Evolutionary conservation across 2,888 invertebrate genomes (phyloP), one percentile per base, ranked within the genome.

Genomic region (Hirtodrosophila cameraria): DNA sequence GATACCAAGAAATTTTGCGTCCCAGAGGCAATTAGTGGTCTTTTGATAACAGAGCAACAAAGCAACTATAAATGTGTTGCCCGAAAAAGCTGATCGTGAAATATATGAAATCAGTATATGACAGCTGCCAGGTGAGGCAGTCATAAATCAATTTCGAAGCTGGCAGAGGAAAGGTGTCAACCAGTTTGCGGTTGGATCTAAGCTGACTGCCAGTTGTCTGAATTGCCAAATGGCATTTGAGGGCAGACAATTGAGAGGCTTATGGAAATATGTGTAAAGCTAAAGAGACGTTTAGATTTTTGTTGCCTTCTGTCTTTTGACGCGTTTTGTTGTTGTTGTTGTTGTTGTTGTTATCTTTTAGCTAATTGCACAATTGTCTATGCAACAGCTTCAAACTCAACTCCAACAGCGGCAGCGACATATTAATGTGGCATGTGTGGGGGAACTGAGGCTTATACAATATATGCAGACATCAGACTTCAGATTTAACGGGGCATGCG

Each of bases 321-420:
- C 31, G 27, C 25, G 27, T 18, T 30, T 28, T 42, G 27, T 18
- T 30, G 23, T 42, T 12, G 2, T 38, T 15, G 18, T 35, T 7
- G 52, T 45, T 55, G 8, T 1, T 30, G 41, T 42, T 30, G 49
- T 46, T 75, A 63, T 52, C 57, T 57, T 72, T 72, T 75, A 64
- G 72, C 75, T 82, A 82, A 82, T 82, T 82, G 73, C 84, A 83
- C 82, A 82, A 86, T 86, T 83, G 86, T 83, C 81, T 77, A 31
- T 58, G 79, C 55, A 39, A 69, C 57, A 52, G 45, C 53, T 43
- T 27, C 30, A 11, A 30, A 43, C 30, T 7, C 18, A 6, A 27
- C 55, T 55, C 11, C 30, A 35, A 45, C 48, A 33, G 8, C 36
- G 31, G 27, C 43, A 59, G 41, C 53, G 63, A 80, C 67, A 68